Evolutionary conservation across 1,140 invertebrate genomes (phyloP), one percentile per base, ranked within the genome.

Genomic region (Leptinotarsa lineolata): DNA sequence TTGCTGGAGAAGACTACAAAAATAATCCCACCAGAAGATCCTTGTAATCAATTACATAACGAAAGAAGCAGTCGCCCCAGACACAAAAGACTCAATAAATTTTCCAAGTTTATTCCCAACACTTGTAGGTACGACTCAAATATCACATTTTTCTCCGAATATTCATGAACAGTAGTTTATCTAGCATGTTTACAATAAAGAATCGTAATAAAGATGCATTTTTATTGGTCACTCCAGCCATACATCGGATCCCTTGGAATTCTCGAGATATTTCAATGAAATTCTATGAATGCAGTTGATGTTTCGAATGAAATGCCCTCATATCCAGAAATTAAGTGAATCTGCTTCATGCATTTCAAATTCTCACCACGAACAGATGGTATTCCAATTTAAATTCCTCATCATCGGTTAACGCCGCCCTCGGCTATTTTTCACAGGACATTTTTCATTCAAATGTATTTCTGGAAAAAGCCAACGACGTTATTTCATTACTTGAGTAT

Each of bases 321-420:
- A 4, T 16, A 16, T 54, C 48, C n/a, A 18, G n/a, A 54, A 54
- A 54, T 54, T 15, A 54, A 54, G 15, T 54, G 48, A 54, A 54
- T 54, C 48, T 18, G 16, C 48, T 16, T n/a, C 2, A 54, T 54
- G 16, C 48, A 54, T 54, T 54, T 54, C 2, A 13, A 18, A 54
- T 54, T 54, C 16, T 13, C 48, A 54, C 48, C 48, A n/a, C 48
- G 48, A 54, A 18, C 48, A 54, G 48, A 54, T 54, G 48, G 48
- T 54, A 54, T 54, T 54, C n/a, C 48, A 54, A 54, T 54, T 54
- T 54, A 54, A 54, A 54, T 54, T 54, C 48, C 48, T 54, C 15
- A 54, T 54, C 48, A 54, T 16, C 15, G 48, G 48, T 18, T 18
- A 15, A 8, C 13, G 48, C n/a, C 16, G 15, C 15, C 48, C 48